A percentile compares a stretch with the other conserved stretches of the same genome.
Evolutionary conservation across 2,797 vertebrate genomes (phyloP).

Genomic region (Echiichthys vipera): DNA sequence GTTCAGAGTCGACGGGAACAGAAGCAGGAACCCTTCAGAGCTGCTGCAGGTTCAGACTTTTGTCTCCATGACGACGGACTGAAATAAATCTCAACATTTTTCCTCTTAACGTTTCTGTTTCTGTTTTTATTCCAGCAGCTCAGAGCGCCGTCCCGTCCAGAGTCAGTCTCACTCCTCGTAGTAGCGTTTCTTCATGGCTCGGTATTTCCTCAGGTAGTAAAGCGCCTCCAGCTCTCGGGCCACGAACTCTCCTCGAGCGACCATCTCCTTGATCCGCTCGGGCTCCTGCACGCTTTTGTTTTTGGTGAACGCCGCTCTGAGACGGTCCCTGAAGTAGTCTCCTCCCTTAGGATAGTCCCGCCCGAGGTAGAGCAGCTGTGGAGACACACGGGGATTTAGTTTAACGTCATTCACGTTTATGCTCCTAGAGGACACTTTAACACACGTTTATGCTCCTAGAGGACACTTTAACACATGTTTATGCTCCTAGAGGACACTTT

Average conservation of each 20-base stretch:
- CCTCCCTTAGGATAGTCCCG: conserved; percentile 90
- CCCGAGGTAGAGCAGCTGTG: conserved; percentile 88
- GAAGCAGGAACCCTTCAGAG: background rate
- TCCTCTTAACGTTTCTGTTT: too few species aligned
- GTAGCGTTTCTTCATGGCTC: conserved; percentile 91
- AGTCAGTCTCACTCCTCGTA: conserved; percentile 79
- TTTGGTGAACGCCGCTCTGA: conserved; percentile 87
- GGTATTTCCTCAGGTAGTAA: conserved; percentile 92
- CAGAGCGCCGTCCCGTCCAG: too few species aligned
- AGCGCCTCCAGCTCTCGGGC: conserved; percentile 90
- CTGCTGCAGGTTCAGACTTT: too few species aligned
- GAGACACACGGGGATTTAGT: background rate
- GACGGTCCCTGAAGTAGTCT: conserved; percentile 88
- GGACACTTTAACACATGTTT: too few species aligned
- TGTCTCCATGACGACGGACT: too few species aligned
- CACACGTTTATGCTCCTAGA: too few species aligned
- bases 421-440: too few species aligned
- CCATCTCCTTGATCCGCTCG: conserved; percentile 86
- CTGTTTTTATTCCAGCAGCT: too few species aligned
- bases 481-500: too few species aligned
- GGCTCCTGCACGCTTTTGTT: conserved; percentile 88
- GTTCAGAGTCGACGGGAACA: background rate
- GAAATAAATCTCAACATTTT: conserved; percentile 16
- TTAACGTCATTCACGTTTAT: too few species aligned
- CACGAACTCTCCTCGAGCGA: conserved; percentile 87